A percentile compares a stretch with the other conserved stretches of the same genome.
These are phyloP conservation scores for Aspidiotus rigidus DNA, from an alignment of 2,888 invertebrate genomes.

Conservation along the genomic window DNA sequence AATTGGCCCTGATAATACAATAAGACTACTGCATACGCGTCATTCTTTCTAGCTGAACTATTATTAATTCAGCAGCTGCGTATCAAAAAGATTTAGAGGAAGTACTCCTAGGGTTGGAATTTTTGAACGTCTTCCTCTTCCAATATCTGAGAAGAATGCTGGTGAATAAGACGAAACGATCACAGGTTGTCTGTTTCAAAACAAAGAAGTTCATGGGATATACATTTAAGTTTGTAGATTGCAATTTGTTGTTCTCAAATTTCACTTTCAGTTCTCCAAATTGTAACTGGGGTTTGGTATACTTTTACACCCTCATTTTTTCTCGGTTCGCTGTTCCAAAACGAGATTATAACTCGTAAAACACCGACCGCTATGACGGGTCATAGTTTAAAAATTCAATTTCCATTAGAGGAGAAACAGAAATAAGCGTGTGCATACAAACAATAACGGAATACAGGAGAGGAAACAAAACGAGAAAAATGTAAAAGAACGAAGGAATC, in stretches of 20 bases:
- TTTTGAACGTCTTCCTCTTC: too few species aligned
- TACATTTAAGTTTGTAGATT: too few species aligned
- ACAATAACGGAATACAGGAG: not conserved
- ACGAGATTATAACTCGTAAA: slow-evolving; percentile 31
- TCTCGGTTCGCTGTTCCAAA: slow-evolving; percentile 1
- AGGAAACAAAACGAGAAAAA: slow-evolving; percentile 5
- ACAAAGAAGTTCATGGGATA: too few species aligned
- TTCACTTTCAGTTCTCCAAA: slow-evolving; percentile 8
- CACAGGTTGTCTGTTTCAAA: too few species aligned
- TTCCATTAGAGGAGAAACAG: slow-evolving; percentile 30
- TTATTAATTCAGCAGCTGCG: too few species aligned
- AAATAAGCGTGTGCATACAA: slow-evolving; percentile 8
- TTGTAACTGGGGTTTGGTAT: slow-evolving; percentile 10
- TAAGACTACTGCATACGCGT: too few species aligned
- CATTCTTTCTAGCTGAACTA: too few species aligned
- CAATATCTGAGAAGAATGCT: too few species aligned
- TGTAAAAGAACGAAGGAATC: not conserved
- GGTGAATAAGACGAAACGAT: too few species aligned
- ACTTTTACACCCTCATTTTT: slow-evolving; percentile 13
- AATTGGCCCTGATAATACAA: too few species aligned
- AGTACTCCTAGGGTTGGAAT: too few species aligned
- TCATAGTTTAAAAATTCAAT: slow-evolving; percentile 33
- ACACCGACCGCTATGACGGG: slow-evolving; percentile 26
- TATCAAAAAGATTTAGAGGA: too few species aligned
- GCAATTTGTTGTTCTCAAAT: slow-evolving; percentile 3